Evolutionary conservation across 2,797 vertebrate species (phyloP).

Genomic region (Podargus strigoides): DNA sequence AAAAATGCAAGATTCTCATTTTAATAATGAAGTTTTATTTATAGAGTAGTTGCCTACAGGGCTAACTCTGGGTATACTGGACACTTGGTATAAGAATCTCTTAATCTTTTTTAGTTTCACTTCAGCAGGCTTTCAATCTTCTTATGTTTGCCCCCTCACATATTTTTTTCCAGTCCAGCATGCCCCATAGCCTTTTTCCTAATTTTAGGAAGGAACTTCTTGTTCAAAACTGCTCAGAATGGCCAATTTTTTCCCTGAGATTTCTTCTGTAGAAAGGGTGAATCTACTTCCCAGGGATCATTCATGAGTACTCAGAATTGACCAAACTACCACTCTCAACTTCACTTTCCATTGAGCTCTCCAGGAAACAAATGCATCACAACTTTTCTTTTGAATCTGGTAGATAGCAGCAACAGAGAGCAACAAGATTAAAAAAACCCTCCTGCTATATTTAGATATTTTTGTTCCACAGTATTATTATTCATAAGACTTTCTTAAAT

Average conservation of each 20-base stretch:
- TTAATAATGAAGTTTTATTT: neutral
- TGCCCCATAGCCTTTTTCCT: neutral
- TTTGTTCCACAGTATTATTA: constrained; percentile 28
- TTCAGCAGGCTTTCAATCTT: neutral
- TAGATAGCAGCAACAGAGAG: neutral
- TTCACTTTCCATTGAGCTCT: neutral
- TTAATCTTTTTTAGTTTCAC: neutral
- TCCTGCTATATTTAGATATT: neutral
- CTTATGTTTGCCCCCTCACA: neutral
- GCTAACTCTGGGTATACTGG: neutral
- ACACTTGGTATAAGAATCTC: neutral
- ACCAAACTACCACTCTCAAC: neutral
- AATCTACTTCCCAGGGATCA: neutral
- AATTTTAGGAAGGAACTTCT: neutral
- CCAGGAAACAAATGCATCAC: neutral
- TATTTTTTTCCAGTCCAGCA: neutral
- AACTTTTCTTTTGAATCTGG: neutral
- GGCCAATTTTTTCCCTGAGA: neutral
- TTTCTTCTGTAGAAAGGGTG: neutral
- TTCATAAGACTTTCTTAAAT: constrained; percentile 42
- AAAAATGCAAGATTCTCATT: neutral
- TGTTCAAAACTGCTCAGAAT: neutral
- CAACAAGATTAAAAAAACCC: neutral
- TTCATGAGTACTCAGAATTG: neutral
- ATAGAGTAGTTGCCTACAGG: neutral